These are phyloP conservation scores for Gorsachius magnificus DNA, from an alignment of 2,797 vertebrate species.

Conservation along the genomic window DNA sequence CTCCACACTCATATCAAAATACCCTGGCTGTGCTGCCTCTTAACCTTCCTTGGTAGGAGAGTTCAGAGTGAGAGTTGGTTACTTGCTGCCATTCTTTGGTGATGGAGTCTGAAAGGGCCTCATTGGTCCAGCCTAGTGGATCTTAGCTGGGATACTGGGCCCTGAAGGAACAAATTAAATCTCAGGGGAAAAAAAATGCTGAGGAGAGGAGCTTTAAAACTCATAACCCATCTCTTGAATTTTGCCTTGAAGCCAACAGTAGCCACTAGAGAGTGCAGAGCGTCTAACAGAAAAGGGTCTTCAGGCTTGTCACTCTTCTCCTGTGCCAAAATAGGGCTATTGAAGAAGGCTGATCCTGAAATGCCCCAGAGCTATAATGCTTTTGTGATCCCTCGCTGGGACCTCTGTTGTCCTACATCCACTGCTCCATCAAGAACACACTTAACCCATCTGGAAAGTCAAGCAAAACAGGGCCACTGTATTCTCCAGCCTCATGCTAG, in stretches of 20 bases:
- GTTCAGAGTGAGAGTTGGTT: neutral
- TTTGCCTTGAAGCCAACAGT: neutral
- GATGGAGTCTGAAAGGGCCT: neutral
- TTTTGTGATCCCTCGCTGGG: neutral
- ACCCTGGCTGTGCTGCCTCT: neutral
- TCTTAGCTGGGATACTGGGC: neutral
- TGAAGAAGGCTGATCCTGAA: neutral
- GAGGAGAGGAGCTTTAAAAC: neutral
- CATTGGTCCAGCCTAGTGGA: neutral
- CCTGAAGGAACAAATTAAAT: neutral
- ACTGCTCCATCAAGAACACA: neutral
- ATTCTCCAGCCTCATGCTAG: neutral
- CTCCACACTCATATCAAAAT: neutral
- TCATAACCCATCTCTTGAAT: neutral
- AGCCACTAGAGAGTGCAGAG: neutral
- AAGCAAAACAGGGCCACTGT: neutral
- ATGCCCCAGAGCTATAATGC: neutral
- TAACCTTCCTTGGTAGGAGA: neutral
- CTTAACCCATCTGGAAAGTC: neutral
- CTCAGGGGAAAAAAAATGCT: neutral
- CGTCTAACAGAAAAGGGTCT: neutral
- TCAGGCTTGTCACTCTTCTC: neutral
- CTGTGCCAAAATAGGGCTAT: neutral
- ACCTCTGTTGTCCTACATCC: neutral
- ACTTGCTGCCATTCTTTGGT: neutral